Evolutionary conservation across 2,888 invertebrate species (phyloP).

Genomic region (Pandemis corylana): DNA sequence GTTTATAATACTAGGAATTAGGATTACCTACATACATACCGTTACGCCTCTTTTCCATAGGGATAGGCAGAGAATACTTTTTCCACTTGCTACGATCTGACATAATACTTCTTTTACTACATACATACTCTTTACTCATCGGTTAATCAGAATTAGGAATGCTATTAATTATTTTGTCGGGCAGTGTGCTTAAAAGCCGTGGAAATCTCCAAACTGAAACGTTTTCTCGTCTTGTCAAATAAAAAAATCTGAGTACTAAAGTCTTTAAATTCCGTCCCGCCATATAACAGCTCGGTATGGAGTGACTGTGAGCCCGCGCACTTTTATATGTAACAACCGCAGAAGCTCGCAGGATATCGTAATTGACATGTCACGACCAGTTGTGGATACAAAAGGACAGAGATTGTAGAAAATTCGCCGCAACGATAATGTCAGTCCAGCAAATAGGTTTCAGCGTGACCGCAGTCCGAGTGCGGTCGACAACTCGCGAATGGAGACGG

Average conservation of each 20-base stretch:
- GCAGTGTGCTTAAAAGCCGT: too few relatives aligned
- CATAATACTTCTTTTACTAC: too few relatives aligned
- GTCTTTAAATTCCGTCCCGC: neutral
- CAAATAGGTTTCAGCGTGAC: slow-evolving; percentile 69
- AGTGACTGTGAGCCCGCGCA: slow-evolving; percentile 17
- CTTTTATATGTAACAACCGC: slow-evolving; percentile 27
- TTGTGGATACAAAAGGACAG: slow-evolving; percentile 75
- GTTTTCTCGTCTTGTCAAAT: too few relatives aligned
- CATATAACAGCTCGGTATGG: slow-evolving; percentile 5
- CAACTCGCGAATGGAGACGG: slow-evolving; percentile 66
- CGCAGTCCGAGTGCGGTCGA: slow-evolving; percentile 58
- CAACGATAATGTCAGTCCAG: slow-evolving; percentile 75
- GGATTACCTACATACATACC: too few relatives aligned
- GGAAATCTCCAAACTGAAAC: too few relatives aligned
- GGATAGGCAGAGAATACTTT: too few relatives aligned
- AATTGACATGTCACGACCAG: slow-evolving; percentile 83
- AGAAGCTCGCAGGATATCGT: slow-evolving; percentile 66
- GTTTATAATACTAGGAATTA: too few relatives aligned
- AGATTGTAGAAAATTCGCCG: slow-evolving; percentile 80
- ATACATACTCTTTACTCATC: too few relatives aligned
- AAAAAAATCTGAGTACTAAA: neutral
- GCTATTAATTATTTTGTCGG: too few relatives aligned
- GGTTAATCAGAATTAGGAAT: too few relatives aligned
- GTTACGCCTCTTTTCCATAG: too few relatives aligned
- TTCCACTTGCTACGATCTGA: too few relatives aligned